Conservation (phyloP, 2,888 invertebrate genomes). For the Drosophila testacea region DNA sequence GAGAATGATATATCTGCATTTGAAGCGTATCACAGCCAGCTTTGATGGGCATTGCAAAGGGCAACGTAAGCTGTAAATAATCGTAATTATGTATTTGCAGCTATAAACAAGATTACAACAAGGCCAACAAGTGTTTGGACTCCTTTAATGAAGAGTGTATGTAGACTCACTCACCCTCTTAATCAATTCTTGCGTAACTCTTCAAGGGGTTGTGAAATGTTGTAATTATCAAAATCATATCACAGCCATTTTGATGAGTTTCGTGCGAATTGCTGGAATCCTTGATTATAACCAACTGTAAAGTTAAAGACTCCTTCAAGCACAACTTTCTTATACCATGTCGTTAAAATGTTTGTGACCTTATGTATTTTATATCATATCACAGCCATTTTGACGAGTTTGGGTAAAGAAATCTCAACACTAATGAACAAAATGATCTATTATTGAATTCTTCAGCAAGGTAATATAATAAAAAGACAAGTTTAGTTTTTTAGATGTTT, state of each 20-base stretch:
- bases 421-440: background rate
- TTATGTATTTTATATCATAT: slow-evolving; percentile 83
- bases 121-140: slow-evolving; percentile 64
- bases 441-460: background rate
- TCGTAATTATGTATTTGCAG: background rate
- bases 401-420: slow-evolving; percentile 83
- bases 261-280: slow-evolving; percentile 57
- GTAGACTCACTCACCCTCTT: background rate
- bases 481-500: slow-evolving; percentile 63
- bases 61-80: slow-evolving; percentile 32
- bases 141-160: slow-evolving; percentile 23
- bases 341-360: slow-evolving; percentile 85
- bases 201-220: slow-evolving; percentile 85
- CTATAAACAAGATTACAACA: slow-evolving; percentile 8
- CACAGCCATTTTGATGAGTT: slow-evolving; percentile 86
- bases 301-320: background rate
- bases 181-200: slow-evolving; percentile 82
- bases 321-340: slow-evolving; percentile 82
- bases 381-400: slow-evolving; percentile 86
- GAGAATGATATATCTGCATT: slow-evolving; percentile 82
- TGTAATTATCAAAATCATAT: slow-evolving; percentile 79
- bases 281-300: background rate
- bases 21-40: slow-evolving; percentile 85
- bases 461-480: slow-evolving; percentile 41
- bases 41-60: slow-evolving; percentile 85